phyloP scores from a whole-genome alignment of 2,113 vertebrate genomes.

The Hydropotes inermis region DNA sequence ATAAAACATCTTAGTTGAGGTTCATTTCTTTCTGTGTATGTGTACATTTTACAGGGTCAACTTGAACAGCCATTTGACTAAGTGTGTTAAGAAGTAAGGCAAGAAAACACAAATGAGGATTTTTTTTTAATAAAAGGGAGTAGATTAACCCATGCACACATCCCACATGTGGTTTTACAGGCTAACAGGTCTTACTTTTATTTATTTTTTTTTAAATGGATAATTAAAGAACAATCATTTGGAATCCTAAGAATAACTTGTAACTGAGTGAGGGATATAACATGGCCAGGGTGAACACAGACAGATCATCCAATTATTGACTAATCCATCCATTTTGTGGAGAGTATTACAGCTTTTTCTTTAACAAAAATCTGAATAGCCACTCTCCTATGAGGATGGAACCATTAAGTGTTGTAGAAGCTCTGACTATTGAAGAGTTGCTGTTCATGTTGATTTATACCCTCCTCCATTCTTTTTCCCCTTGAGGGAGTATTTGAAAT shows the following conservation, averaged over 20 bases:
- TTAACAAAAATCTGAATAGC: neutral
- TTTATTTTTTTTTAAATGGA: neutral
- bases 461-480: neutral
- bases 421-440: neutral
- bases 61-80: neutral
- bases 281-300: neutral
- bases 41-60: neutral
- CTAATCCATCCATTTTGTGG: neutral
- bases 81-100: neutral
- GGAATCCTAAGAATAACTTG: neutral
- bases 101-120: neutral
- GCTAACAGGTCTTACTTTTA: neutral
- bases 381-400: neutral
- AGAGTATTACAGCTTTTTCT: neutral
- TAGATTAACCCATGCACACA: neutral
- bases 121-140: neutral
- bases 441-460: constrained; percentile 22
- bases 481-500: neutral
- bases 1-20: neutral
- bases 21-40: neutral
- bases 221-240: neutral
- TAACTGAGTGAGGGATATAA: neutral
- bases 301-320: constrained; percentile 4
- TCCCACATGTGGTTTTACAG: neutral
- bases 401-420: neutral